Conservation (phyloP, 2,797 vertebrate genomes). For the Argyrosomus regius region DNA sequence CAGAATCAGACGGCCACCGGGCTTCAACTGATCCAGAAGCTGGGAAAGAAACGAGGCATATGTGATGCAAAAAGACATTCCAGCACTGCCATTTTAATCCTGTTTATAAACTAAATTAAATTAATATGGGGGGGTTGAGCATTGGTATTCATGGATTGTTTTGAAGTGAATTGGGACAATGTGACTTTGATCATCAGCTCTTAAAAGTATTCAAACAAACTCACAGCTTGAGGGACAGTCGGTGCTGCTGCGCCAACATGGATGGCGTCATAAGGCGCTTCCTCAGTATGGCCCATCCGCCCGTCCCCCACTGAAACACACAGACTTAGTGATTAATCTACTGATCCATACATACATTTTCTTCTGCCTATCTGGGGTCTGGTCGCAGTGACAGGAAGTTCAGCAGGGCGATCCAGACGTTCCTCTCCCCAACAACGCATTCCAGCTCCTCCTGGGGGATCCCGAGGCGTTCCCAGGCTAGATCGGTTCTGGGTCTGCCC, state of each 20-base stretch:
- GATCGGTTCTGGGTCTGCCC: no score
- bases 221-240: slow-evolving; percentile 95
- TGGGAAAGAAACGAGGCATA: slow-evolving; percentile 56
- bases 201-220: slow-evolving; percentile 64
- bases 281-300: slow-evolving; percentile 90
- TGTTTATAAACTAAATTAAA: neutral
- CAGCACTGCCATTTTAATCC: neutral
- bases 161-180: slow-evolving; percentile 7
- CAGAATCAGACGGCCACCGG: slow-evolving; percentile 96
- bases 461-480: no score
- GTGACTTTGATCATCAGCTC: slow-evolving; percentile 17
- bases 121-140: neutral
- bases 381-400: no score
- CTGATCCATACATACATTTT: no score
- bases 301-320: slow-evolving; percentile 95
- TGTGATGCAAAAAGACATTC: neutral
- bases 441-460: no score
- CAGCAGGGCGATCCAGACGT: neutral
- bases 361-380: no score
- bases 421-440: no score
- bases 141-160: neutral
- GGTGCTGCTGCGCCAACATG: slow-evolving; percentile 98
- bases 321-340: neutral
- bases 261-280: slow-evolving; percentile 98
- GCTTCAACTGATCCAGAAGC: slow-evolving; percentile 98